Percentiles rank a stretch among this genome's conserved stretches.
Evolutionary conservation across 2,888 invertebrate genomes (phyloP).

Genomic region (Alloplasta piceator): DNA sequence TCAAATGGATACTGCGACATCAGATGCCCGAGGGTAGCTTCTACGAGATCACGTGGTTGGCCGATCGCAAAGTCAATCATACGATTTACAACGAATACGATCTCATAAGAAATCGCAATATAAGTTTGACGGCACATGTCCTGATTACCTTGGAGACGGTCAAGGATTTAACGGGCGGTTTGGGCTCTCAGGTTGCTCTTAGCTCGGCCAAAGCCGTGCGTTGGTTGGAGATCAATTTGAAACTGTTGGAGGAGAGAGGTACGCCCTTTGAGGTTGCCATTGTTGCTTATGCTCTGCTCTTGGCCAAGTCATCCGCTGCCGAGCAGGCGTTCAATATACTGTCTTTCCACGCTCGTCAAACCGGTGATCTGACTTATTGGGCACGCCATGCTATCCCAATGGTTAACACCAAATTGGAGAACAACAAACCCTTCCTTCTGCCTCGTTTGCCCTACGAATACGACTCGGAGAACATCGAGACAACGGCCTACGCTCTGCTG

Average conservation of each 20-base stretch:
- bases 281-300: constrained; percentile 93
- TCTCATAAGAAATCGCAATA: constrained; percentile 88
- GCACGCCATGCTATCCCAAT: constrained; percentile 91
- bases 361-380: constrained; percentile 94
- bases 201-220: constrained; percentile 90
- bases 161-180: constrained; percentile 90
- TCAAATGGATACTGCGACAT: constrained; percentile 93
- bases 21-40: constrained; percentile 95
- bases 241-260: constrained; percentile 88
- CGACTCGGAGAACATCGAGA: constrained; percentile 96
- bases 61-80: constrained; percentile 94
- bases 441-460: constrained; percentile 94
- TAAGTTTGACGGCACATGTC: constrained; percentile 96
- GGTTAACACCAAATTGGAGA: constrained; percentile 94
- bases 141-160: constrained; percentile 93
- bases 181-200: constrained; percentile 90
- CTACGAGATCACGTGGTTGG: constrained; percentile 93
- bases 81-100: constrained; percentile 85
- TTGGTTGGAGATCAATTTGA: constrained; percentile 93
- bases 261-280: constrained; percentile 94
- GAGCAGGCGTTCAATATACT: constrained; percentile 92
- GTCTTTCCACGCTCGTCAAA: constrained; percentile 87
- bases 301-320: constrained; percentile 93
- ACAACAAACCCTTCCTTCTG: constrained; percentile 94
- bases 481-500: constrained; percentile 95